A percentile compares a stretch with the other conserved stretches of the same genome.
Conservation (phyloP, 2,113 vertebrate genomes). For the Candoia aspera region DNA sequence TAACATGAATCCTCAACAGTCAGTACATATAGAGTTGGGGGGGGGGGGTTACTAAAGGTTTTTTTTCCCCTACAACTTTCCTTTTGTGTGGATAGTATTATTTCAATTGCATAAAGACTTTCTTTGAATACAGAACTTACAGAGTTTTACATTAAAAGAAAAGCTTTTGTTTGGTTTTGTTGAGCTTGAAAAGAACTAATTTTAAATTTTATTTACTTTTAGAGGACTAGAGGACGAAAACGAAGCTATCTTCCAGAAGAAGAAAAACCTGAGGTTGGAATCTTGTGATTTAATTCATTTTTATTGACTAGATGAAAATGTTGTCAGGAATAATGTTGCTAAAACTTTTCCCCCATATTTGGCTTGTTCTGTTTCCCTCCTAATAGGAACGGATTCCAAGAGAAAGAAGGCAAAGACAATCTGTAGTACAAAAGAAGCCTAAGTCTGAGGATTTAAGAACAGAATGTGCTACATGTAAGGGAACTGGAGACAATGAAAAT, state of each 20-base stretch:
- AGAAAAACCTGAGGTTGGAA: constrained; percentile 90
- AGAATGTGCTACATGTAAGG: constrained; percentile 92
- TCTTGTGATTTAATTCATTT: constrained; percentile 53
- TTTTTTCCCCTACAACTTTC: not conserved
- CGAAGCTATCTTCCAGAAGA: constrained; percentile 89
- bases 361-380: constrained; percentile 33
- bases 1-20: not conserved
- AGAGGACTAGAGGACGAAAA: constrained; percentile 98
- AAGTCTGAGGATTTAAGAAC: constrained; percentile 93
- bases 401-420: constrained; percentile 90
- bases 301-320: constrained; percentile 40
- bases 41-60: not conserved
- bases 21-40: not conserved
- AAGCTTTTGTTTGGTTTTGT: not conserved
- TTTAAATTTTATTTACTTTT: constrained; percentile 67
- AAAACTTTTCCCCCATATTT: constrained; percentile 46
- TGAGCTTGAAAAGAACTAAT: not conserved
- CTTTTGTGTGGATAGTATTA: not conserved
- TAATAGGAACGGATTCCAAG: constrained; percentile 88
- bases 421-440: constrained; percentile 90
- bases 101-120: not conserved
- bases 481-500: constrained; percentile 96
- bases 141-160: too few species aligned
- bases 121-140: not conserved
- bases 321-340: constrained; percentile 41